These are phyloP conservation scores for Saccostrea echinata DNA, from an alignment of 1,140 invertebrate genomes.

Conservation along the genomic window DNA sequence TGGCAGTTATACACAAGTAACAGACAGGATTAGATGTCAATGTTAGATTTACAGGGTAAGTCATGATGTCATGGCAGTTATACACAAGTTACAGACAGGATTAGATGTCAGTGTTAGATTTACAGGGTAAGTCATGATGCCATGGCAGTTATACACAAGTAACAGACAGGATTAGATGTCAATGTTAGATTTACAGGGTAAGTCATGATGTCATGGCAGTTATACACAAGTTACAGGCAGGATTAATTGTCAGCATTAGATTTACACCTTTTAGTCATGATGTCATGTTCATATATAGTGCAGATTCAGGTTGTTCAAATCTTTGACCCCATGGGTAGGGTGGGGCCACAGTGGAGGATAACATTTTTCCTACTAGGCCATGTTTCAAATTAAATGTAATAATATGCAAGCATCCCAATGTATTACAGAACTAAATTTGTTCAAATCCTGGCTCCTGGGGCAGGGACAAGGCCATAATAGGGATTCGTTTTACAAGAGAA, in stretches of 20 bases:
- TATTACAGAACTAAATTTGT: too few species aligned
- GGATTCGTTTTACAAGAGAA: too few species aligned
- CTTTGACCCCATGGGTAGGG: too few species aligned
- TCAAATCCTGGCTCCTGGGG: too few species aligned
- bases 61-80: not conserved
- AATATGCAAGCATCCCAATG: too few species aligned
- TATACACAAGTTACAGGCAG: not conserved
- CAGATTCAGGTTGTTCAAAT: too few species aligned
- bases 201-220: not conserved
- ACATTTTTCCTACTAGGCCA: too few species aligned
- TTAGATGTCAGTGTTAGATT: constrained; percentile 85
- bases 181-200: not conserved
- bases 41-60: not conserved
- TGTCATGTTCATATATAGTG: not conserved
- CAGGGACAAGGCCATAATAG: too few species aligned
- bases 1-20: constrained; percentile 81
- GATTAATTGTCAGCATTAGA: too few species aligned
- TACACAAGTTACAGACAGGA: not conserved
- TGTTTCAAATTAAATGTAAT: too few species aligned
- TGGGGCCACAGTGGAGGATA: too few species aligned
- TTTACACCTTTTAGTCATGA: too few species aligned
- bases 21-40: not conserved
- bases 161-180: not conserved
- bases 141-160: not conserved
- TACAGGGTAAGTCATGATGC: constrained; percentile 80